Evolutionary conservation across 2,797 vertebrate genomes (phyloP), one percentile per base, ranked within the genome.

Genomic region (Rachycentron canadum): DNA sequence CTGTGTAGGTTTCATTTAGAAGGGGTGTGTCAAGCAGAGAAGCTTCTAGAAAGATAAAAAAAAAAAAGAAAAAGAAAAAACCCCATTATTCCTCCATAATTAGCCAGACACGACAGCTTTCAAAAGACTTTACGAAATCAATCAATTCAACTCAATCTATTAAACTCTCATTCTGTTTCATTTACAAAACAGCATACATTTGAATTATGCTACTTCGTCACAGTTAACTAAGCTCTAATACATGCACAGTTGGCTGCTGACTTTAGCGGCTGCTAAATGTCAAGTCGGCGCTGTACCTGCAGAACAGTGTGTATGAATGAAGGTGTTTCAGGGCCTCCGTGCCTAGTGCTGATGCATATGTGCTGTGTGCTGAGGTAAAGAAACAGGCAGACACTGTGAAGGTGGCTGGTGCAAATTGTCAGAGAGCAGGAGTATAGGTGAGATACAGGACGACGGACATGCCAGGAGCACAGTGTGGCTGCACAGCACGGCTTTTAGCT

Each of bases 201-300:
- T 76, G 70, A 89, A 91, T 91, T 84, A 90, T 55, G 74, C 63
- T 69, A 50, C 77, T 89, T 87, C 85, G 84, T 85, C 72, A 80
- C 78, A 73, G 83, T n/a, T n/a, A n/a, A n/a, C 67, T 82, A 58
- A 78, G 84, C 47, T 43, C 0, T 65, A 83, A 63, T 40, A 47
- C 4, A 26, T 41, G 58, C 70, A 58, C 52, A 56, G 41, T 79
- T 84, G 52, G 45, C 57, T 73, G 74, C 34, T 58, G 32, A 74
- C 69, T 82, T 79, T 71, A 82, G 84, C 78, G 83, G 74, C 78
- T 71, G 60, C 58, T 58, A 74, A 86, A 85, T 79, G 67, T 76
- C 55, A 58, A 47, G 60, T 45, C n/a, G 70, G 68, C 68, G 67
- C 45, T 40, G 36, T 5, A 41, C 60, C 82, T 19, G 26, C 59